phyloP scores from a whole-genome alignment of 1,140 invertebrate species.

The Geopemphigus sp. region DNA sequence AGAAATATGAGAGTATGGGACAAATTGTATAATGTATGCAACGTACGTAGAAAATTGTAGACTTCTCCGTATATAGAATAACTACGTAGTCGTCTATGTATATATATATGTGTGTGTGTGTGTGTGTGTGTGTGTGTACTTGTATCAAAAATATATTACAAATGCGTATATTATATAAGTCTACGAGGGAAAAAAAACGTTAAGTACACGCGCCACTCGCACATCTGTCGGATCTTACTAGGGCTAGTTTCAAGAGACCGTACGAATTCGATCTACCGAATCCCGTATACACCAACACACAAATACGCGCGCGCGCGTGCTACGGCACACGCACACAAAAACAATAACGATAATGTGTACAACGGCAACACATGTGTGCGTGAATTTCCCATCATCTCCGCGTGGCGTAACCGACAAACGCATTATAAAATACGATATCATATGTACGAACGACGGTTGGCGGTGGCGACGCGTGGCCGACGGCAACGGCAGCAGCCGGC shows the following conservation, averaged over 20 bases:
- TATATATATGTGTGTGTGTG: not conserved
- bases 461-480: constrained; percentile 21
- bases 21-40: too few relatives aligned
- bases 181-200: too few relatives aligned
- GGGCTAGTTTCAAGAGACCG: not conserved
- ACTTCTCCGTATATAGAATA: too few relatives aligned
- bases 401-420: constrained; percentile 10
- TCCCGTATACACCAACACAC: not conserved
- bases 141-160: not conserved
- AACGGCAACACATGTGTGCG: constrained; percentile 17
- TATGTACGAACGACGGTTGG: not conserved
- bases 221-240: not conserved
- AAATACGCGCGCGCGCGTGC: not conserved
- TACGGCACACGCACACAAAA: not conserved
- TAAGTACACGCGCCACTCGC: constrained; percentile 9
- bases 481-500: constrained; percentile 25
- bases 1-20: too few relatives aligned
- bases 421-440: not conserved
- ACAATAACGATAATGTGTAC: not conserved
- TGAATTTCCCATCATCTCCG: constrained; percentile 23
- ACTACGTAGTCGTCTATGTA: too few relatives aligned
- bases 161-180: not conserved
- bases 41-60: too few relatives aligned
- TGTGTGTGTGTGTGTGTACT: not conserved
- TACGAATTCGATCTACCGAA: constrained; percentile 11